phyloP scores from a whole-genome alignment of 2,797 vertebrate genomes.

The Ciconia nigra region DNA sequence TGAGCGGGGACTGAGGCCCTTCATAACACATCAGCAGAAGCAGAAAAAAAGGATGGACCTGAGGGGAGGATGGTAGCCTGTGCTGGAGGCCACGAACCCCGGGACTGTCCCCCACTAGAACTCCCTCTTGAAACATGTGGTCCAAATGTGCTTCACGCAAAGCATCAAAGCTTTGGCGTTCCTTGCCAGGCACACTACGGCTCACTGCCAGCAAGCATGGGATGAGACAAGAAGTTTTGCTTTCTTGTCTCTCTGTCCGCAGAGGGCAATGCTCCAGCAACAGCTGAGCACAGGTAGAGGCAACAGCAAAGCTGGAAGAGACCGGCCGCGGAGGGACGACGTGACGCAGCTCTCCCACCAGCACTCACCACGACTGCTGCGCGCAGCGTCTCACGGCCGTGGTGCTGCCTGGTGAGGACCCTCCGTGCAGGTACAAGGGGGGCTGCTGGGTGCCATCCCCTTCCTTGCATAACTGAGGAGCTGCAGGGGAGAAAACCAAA shows the following conservation, averaged over 20 bases:
- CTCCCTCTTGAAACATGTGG: background rate
- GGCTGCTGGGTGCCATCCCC: background rate
- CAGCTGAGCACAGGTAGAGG: background rate
- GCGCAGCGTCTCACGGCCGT: accelerated
- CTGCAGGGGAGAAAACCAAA: background rate
- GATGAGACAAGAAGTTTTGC: background rate
- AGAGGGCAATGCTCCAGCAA: background rate
- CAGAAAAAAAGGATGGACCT: background rate
- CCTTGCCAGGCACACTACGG: background rate
- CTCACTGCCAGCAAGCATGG: background rate
- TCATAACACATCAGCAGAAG: background rate
- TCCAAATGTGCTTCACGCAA: background rate
- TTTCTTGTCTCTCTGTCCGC: background rate
- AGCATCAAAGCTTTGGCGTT: background rate
- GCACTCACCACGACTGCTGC: background rate
- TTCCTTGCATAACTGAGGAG: background rate
- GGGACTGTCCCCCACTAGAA: accelerated
- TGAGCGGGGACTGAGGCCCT: no score
- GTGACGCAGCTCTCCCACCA: background rate
- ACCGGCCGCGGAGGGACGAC: accelerated
- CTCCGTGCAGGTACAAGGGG: accelerated
- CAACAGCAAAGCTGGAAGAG: background rate
- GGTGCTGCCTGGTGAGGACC: background rate
- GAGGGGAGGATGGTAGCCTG: background rate
- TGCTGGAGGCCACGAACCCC: background rate